A percentile compares a stretch with the other conserved stretches of the same genome.
These are phyloP conservation scores for Papilio glaucus DNA, from an alignment of 1,140 invertebrate genomes.

Conservation along the genomic window DNA sequence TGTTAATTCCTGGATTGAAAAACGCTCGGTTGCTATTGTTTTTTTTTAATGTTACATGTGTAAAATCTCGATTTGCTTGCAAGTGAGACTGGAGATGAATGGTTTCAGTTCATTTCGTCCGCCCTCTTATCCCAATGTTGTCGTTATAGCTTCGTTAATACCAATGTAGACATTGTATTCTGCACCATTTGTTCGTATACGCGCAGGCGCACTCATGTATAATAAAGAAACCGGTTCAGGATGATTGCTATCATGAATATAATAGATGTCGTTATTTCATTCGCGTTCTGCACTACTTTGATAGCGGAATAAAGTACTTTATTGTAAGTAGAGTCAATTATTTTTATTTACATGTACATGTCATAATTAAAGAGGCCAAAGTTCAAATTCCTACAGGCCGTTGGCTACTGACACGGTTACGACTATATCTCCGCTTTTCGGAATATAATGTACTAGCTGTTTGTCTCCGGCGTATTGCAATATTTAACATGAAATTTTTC, in stretches of 20 bases:
- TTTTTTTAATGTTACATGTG: neutral
- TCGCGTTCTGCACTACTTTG: slow-evolving; percentile 15
- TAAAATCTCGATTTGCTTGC: neutral
- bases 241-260: slow-evolving; percentile 18
- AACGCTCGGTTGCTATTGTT: neutral
- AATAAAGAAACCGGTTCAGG: slow-evolving; percentile 21
- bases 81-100: neutral
- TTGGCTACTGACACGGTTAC: neutral
- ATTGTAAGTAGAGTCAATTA: slow-evolving; percentile 1
- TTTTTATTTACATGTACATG: slow-evolving; percentile 7
- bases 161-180: slow-evolving; percentile 5
- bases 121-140: neutral
- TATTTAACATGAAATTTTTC: too few relatives aligned
- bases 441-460: neutral
- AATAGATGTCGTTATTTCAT: slow-evolving; percentile 18
- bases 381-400: slow-evolving; percentile 14
- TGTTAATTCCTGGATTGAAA: neutral
- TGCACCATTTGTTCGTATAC: slow-evolving; percentile 4
- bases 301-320: slow-evolving; percentile 18
- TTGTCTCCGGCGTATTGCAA: neutral
- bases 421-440: neutral
- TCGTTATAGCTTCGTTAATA: neutral
- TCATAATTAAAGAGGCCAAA: neutral
- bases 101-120: neutral
- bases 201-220: neutral